Conservation (phyloP, 2,888 invertebrate genomes). For the Thereva nobilitata region DNA sequence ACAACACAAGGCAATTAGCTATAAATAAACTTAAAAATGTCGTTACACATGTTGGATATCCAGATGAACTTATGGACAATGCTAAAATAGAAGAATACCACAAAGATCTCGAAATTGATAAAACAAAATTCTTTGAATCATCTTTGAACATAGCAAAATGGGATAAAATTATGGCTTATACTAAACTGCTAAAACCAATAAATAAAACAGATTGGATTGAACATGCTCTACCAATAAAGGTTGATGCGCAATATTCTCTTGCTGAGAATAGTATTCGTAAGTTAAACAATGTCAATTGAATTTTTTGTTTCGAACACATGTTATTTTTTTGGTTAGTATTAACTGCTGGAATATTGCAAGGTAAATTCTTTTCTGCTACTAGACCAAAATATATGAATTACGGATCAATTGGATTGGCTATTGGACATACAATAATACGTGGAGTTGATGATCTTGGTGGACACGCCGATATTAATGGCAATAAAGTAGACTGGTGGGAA, state of each 20-base stretch:
- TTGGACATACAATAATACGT: conserved; percentile 85
- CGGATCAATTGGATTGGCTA: conserved; percentile 83
- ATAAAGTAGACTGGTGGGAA: conserved; percentile 88
- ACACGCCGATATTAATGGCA: conserved; percentile 85
- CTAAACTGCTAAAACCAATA: no score
- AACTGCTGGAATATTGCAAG: conserved; percentile 86
- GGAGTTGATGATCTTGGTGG: conserved; percentile 82
- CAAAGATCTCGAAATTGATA: no score
- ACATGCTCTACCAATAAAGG: conserved; percentile 47
- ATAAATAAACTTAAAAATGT: conserved; percentile 77
- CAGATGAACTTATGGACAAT: no score
- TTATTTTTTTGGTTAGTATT: conserved; percentile 65
- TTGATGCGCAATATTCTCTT: conserved; percentile 78
- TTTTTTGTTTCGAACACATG: background rate
- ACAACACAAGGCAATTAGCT: conserved; percentile 71
- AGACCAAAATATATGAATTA: conserved; percentile 86
- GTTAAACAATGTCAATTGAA: conserved; percentile 49
- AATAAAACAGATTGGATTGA: no score
- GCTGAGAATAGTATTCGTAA: conserved; percentile 81
- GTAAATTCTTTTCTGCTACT: conserved; percentile 52
- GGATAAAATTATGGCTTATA: conserved; percentile 60
- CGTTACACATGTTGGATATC: conserved; percentile 75
- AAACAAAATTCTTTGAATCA: conserved; percentile 79
- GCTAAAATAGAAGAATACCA: no score
- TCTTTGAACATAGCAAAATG: conserved; percentile 73